Conservation (phyloP, 2,113 vertebrate species). For the Labeo catla region DNA sequence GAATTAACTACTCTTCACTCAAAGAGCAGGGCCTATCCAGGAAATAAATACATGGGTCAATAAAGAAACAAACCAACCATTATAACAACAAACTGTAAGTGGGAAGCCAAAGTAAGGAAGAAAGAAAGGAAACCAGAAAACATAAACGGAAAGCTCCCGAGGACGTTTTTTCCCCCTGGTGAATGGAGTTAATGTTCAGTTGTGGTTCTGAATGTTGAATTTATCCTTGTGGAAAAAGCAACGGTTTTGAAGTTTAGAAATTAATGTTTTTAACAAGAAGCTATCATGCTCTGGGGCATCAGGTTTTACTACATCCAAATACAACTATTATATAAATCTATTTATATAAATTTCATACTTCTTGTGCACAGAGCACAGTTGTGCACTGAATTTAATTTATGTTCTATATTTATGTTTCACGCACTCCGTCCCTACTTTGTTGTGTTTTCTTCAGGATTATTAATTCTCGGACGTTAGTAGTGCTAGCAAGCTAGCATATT, state of each 20-base stretch:
- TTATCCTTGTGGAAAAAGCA: conserved; percentile 20
- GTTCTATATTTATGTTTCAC: conserved; percentile 24
- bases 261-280: conserved; percentile 35
- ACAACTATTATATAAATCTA: conserved; percentile 39
- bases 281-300: conserved; percentile 46
- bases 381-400: conserved; percentile 13
- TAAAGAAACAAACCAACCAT: conserved; percentile 8
- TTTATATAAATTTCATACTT: conserved; percentile 42
- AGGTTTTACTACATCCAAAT: conserved; percentile 49
- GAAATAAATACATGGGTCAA: conserved; percentile 45
- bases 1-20: conserved; percentile 50
- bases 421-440: conserved; percentile 5
- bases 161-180: background rate
- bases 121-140: conserved; percentile 5
- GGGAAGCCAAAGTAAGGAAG: conserved; percentile 34
- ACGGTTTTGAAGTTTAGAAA: conserved; percentile 13
- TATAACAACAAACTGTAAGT: conserved; percentile 16
- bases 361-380: background rate
- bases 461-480: background rate
- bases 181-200: conserved; percentile 37
- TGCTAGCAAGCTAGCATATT: background rate
- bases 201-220: conserved; percentile 40
- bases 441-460: background rate
- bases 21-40: conserved; percentile 34
- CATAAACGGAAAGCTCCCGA: conserved; percentile 1